Evolutionary conservation across 2,797 vertebrate genomes (phyloP).

Genomic region (Nyctalus aviator): DNA sequence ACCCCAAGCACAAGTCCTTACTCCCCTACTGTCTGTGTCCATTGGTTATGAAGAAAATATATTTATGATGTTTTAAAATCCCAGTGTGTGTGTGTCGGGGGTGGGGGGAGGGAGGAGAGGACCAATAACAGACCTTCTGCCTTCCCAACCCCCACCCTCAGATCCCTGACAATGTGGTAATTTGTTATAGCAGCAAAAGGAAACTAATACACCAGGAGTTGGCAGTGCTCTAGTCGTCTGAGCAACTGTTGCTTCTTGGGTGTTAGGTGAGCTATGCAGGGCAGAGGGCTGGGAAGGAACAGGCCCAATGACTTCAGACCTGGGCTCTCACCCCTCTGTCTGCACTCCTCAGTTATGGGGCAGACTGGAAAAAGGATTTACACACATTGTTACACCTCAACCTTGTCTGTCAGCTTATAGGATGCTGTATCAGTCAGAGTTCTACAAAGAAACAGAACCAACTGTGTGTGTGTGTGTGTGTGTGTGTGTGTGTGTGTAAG

Average conservation of each 20-base stretch:
- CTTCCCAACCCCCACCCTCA: too few relatives aligned
- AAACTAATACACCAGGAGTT: neutral
- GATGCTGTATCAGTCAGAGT: neutral
- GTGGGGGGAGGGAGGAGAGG: too few relatives aligned
- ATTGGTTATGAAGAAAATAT: neutral
- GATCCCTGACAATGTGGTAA: neutral
- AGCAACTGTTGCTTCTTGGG: neutral
- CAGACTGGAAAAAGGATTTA: neutral
- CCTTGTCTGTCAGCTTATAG: neutral
- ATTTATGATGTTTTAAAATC: neutral
- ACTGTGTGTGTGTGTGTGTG: neutral
- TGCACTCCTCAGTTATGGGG: neutral
- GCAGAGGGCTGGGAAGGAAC: neutral
- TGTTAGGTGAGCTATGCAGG: neutral
- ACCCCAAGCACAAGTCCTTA: too few relatives aligned
- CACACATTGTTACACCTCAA: neutral
- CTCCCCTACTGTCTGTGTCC: too few relatives aligned
- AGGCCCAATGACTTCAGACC: neutral
- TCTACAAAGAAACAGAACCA: conserved; percentile 9
- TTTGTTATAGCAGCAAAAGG: neutral
- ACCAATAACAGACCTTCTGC: too few relatives aligned
- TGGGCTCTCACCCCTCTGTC: neutral
- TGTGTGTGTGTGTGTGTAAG: neutral
- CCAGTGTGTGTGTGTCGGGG: neutral
- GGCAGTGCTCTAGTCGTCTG: neutral